Evolutionary conservation across 1,140 invertebrate species (phyloP).

Genomic region (Drosophila hydei): DNA sequence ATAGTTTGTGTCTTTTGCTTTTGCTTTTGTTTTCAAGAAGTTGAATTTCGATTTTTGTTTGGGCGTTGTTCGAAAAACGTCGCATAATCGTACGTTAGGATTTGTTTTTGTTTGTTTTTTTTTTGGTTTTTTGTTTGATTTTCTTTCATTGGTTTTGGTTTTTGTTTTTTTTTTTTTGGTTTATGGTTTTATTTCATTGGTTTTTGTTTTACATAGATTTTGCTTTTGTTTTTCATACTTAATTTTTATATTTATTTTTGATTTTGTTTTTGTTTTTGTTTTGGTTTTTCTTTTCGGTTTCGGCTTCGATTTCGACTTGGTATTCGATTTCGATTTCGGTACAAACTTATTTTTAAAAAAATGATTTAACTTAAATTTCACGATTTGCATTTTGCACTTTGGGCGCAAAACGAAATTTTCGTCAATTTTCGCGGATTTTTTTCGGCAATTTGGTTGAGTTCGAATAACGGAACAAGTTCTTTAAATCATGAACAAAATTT

Average conservation of each 20-base stretch:
- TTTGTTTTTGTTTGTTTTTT: conserved; percentile 55
- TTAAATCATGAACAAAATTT: conserved; percentile 40
- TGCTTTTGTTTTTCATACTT: conserved; percentile 37
- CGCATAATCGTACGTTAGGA: conserved; percentile 76
- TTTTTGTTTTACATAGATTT: conserved; percentile 45
- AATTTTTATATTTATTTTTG: conserved; percentile 21
- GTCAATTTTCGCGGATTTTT: conserved; percentile 5
- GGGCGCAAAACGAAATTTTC: conserved; percentile 21
- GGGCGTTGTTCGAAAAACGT: conserved; percentile 84
- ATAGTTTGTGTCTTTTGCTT: conserved; percentile 28
- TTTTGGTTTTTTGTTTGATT: conserved; percentile 41
- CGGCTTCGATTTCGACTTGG: no score
- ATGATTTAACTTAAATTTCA: conserved; percentile 39
- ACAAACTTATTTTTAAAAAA: conserved; percentile 43
- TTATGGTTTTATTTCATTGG: conserved; percentile 26
- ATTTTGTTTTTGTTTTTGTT: conserved; percentile 45
- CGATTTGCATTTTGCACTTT: conserved; percentile 26
- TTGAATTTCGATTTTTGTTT: conserved; percentile 97
- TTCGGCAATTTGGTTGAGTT: conserved; percentile 2
- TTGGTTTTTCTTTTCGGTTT: no score
- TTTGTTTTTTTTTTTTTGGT: conserved; percentile 22
- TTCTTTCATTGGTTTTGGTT: conserved; percentile 54
- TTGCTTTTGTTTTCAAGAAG: conserved; percentile 89
- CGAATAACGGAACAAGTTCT: conserved; percentile 9
- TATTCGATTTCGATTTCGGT: no score